Percentiles rank a stretch among this genome's conserved stretches.
These are phyloP conservation scores for cattle (Bos taurus) DNA, from an alignment of 2,113 vertebrate genomes.

Conservation along the genomic window DNA sequence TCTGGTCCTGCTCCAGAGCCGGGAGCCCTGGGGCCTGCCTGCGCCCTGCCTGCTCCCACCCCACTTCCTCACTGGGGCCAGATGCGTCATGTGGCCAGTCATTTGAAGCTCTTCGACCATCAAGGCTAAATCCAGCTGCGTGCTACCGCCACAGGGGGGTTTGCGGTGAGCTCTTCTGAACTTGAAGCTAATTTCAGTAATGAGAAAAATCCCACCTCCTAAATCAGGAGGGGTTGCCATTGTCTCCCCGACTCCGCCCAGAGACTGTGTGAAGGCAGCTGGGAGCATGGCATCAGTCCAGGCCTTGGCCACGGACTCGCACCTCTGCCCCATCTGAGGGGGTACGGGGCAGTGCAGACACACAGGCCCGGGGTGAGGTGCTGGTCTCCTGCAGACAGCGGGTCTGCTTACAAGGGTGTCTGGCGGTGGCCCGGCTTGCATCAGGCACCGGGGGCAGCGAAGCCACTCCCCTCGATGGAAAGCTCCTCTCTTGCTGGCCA, in stretches of 20 bases:
- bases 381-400: not conserved
- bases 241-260: rapidly evolving
- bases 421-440: not conserved
- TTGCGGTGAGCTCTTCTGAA: not conserved
- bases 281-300: rapidly evolving
- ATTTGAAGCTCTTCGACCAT: not conserved
- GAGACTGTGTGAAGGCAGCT: not conserved
- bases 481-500: not conserved
- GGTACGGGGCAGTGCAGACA: not conserved
- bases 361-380: not conserved
- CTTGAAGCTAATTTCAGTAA: not conserved
- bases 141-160: not conserved
- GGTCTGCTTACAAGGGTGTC: not conserved
- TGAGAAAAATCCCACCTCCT: not conserved
- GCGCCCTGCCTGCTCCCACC: not conserved
- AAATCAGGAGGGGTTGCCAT: no score
- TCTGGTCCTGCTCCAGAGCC: not conserved
- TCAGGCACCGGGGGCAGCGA: not conserved
- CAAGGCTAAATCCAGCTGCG: not conserved
- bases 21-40: not conserved
- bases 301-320: not conserved
- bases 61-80: not conserved
- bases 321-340: not conserved
- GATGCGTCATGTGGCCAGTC: not conserved
- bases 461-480: not conserved